A percentile compares a stretch with the other conserved stretches of the same genome.
phyloP scores from a whole-genome alignment of 1,140 invertebrate genomes.

The Conus betulinus region DNA sequence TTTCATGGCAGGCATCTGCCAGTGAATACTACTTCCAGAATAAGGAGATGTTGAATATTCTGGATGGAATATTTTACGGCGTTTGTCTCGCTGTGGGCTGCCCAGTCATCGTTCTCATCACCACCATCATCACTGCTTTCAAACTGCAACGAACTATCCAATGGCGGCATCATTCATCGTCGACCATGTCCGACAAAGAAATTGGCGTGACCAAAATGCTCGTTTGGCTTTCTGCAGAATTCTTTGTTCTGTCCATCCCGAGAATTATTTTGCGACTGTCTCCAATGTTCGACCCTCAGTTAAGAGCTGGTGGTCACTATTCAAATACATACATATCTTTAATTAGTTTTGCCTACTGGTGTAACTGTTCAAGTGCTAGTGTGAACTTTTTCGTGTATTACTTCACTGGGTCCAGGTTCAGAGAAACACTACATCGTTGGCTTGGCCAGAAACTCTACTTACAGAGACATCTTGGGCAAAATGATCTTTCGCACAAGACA shows the following conservation, averaged over 20 bases:
- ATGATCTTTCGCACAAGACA: no score
- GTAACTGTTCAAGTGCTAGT: no score
- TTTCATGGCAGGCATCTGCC: neutral
- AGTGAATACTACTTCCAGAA: neutral
- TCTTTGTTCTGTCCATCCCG: neutral
- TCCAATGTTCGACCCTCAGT: no score
- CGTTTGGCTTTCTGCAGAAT: neutral
- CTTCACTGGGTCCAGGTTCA: no score
- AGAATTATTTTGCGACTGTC: no score
- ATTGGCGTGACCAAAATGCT: constrained; percentile 6
- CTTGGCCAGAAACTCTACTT: no score
- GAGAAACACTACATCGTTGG: no score
- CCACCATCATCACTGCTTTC: neutral
- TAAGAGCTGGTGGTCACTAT: no score
- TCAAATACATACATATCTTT: no score
- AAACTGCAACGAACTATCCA: neutral
- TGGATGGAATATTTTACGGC: constrained; percentile 20
- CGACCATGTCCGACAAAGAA: neutral
- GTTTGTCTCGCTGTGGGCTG: neutral
- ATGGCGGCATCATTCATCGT: neutral
- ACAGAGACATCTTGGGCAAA: no score
- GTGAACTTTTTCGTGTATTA: no score
- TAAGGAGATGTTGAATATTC: neutral
- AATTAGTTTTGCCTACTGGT: no score
- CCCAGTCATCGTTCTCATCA: neutral